Base-by-base conservation (phyloP, 2,888 invertebrate species). In the Pollenia griseotomentosa region DNA sequence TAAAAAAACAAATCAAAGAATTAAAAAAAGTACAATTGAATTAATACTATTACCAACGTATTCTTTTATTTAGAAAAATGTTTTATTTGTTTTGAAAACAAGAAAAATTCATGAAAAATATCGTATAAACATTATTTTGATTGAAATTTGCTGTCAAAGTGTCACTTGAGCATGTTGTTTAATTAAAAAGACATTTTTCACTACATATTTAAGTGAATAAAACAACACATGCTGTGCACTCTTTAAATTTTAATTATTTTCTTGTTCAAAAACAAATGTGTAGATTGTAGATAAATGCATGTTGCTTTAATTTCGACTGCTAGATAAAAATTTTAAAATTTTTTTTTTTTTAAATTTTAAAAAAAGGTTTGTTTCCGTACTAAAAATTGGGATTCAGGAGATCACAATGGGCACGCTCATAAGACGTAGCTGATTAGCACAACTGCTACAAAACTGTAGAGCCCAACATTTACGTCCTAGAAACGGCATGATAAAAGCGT, bases 171-270 rank as follows among this genome's bases (percentile, higher is more conserved):
- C n/a, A 84, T 81, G 77, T 65, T 68, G 59, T 81, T 77, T 74
- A 78, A 87, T 87, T 87, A 84, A 61, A 81, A 73, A 81, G 77
- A 73, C 19, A 87, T 84, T 81, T 84, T 74, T 81, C 77, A 81
- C 61, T 68, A 33, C 33, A 33, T 33, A 68, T 74, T 74, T 74
- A 61, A 73, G 65, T 79, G 73, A 44, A 68, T 61, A 55, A 68
- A 79, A 48, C 63, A 51, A 19, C 73, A 74, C 53, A 53, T 79
- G 79, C 23, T 59, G 66, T 59, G 33, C 23, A 73, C 59, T 44
- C 33, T 61, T 68, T 48, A 7, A 33, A 71, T 57, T 73, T 59
- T 23, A 73, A 78, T 77, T 78, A 59, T 73, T 65, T 46, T 63
- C 11, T 61, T 40, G 11, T 61, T 73, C 23, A 5, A 33, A 33